Evolutionary conservation across 2,113 vertebrate species (phyloP).

Genomic region (Ellobius talpinus): DNA sequence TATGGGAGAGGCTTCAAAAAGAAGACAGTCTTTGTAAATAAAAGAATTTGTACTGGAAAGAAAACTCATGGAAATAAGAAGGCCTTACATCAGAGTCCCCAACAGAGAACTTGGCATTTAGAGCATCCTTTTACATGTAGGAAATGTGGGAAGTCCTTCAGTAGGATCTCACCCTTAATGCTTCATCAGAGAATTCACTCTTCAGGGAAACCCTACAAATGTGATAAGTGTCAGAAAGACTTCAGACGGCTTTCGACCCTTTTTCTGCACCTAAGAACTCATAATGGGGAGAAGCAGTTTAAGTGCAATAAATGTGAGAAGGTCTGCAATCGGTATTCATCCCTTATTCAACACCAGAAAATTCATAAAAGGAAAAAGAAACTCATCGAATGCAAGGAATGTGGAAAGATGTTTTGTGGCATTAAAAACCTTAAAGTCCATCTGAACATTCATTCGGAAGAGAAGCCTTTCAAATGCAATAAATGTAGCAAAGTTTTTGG

Average conservation of each 20-base stretch:
- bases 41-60: conserved; percentile 21
- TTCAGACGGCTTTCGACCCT: conserved; percentile 61
- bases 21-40: conserved; percentile 24
- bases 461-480: conserved; percentile 76
- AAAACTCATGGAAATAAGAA: neutral
- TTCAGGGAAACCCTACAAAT: conserved; percentile 31
- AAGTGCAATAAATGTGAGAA: conserved; percentile 58
- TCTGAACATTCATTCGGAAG: conserved; percentile 78
- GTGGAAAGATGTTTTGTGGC: conserved; percentile 91
- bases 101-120: neutral
- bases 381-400: conserved; percentile 90
- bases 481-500: conserved; percentile 79
- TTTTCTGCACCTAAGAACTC: conserved; percentile 59
- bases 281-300: neutral
- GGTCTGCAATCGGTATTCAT: conserved; percentile 22
- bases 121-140: conserved; percentile 70
- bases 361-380: conserved; percentile 90
- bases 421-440: conserved; percentile 91
- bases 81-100: neutral
- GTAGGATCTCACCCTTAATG: conserved; percentile 62
- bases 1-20: conserved; percentile 43
- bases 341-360: conserved; percentile 88
- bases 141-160: conserved; percentile 71
- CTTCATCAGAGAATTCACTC: conserved; percentile 75
- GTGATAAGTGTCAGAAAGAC: conserved; percentile 53